These are phyloP conservation scores for Periparus ater DNA, from an alignment of 2,797 vertebrate species.

Conservation along the genomic window DNA sequence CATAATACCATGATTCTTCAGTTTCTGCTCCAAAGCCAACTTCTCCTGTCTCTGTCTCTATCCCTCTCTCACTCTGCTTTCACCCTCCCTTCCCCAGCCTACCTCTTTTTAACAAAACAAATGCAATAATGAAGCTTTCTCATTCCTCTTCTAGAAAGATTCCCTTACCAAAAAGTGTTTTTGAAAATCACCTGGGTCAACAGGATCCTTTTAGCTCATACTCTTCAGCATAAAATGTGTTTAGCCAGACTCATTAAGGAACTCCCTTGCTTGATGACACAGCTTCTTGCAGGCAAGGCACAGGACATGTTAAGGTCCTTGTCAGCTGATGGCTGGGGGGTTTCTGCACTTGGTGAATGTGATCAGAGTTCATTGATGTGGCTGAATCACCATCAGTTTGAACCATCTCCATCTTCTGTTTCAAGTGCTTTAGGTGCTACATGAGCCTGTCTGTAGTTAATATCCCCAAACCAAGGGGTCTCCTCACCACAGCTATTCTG, in stretches of 20 bases:
- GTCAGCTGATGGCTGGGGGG: not conserved
- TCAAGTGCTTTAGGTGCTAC: not conserved
- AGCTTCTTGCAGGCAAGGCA: not conserved
- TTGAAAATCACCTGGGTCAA: not conserved
- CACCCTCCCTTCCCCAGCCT: not conserved
- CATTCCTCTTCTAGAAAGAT: not conserved
- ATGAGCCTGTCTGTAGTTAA: not conserved
- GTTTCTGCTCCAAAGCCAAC: not conserved
- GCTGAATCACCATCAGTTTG: not conserved
- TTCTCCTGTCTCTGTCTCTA: not conserved
- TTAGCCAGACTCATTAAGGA: not conserved
- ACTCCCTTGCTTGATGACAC: not conserved
- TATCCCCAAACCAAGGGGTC: not conserved
- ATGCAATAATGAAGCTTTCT: not conserved
- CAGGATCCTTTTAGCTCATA: not conserved
- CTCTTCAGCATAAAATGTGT: not conserved
- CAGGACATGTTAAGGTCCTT: not conserved
- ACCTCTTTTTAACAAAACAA: not conserved
- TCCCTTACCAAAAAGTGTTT: not conserved
- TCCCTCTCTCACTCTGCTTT: not conserved
- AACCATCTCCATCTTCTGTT: not conserved
- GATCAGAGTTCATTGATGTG: not conserved
- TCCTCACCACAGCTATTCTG: not conserved
- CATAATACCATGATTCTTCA: not conserved
- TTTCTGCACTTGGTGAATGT: not conserved